Conservation (phyloP, 2,797 vertebrate genomes). For the Platyrinchus mystaceus region DNA sequence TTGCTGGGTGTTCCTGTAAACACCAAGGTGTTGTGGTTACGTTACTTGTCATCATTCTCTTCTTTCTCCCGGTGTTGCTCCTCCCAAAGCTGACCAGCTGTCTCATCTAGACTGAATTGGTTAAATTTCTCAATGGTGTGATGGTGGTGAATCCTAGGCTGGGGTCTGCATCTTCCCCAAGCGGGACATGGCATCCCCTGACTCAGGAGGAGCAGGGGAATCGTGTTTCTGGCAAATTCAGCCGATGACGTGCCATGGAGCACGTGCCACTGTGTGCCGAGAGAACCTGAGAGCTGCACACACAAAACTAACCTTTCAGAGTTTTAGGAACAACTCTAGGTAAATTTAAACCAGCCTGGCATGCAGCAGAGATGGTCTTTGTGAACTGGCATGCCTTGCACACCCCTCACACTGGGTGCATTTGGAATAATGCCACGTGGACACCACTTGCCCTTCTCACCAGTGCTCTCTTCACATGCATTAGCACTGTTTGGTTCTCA, state of each 20-base stretch:
- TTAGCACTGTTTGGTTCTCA: neutral
- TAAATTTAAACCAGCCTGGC: neutral
- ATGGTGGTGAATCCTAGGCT: fast-evolving
- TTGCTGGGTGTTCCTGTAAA: neutral
- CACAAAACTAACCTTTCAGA: neutral
- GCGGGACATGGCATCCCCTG: neutral
- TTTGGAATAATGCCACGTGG: neutral
- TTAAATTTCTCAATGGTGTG: fast-evolving
- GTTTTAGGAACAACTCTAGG: neutral
- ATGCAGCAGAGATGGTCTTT: fast-evolving
- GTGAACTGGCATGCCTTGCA: neutral
- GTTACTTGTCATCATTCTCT: fast-evolving
- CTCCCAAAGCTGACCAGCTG: neutral
- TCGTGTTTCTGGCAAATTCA: neutral
- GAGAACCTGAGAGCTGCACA: neutral
- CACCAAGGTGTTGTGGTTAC: neutral
- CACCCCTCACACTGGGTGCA: fast-evolving
- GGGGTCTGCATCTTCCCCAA: neutral
- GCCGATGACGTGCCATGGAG: fast-evolving
- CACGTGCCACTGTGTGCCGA: fast-evolving
- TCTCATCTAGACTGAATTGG: fast-evolving
- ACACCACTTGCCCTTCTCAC: neutral
- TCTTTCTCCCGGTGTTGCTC: neutral
- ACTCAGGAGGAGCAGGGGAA: neutral
- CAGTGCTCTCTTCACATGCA: neutral